phyloP scores from a whole-genome alignment of 2,888 invertebrate species.

The Aplocera efformata region DNA sequence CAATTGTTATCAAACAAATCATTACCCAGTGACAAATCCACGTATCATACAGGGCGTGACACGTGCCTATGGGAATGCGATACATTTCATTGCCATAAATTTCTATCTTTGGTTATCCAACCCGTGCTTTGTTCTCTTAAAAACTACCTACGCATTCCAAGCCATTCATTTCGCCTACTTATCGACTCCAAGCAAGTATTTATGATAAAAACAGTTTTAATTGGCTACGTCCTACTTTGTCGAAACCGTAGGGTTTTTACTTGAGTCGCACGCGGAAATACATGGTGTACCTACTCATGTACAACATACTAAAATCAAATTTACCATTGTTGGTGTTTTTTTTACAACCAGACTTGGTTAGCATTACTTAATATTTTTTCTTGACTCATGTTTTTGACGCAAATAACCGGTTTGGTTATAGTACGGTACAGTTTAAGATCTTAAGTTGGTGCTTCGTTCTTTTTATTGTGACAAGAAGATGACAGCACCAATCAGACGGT shows the following conservation, averaged over 20 bases:
- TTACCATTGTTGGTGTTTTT: too few relatives aligned
- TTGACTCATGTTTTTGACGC: too few relatives aligned
- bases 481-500: too few relatives aligned
- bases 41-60: slow-evolving; percentile 18
- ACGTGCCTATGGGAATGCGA: slow-evolving; percentile 8
- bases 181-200: slow-evolving; percentile 11
- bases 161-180: slow-evolving; percentile 17
- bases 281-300: neutral
- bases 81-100: slow-evolving; percentile 6
- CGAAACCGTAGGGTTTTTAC: neutral
- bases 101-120: slow-evolving; percentile 1
- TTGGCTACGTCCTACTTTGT: neutral
- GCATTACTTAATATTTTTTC: too few relatives aligned
- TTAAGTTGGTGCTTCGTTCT: too few relatives aligned
- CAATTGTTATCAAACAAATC: slow-evolving; percentile 51
- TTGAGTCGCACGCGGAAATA: neutral
- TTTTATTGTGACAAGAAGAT: too few relatives aligned
- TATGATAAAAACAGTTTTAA: slow-evolving; percentile 6
- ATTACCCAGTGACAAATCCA: slow-evolving; percentile 35
- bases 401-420: too few relatives aligned
- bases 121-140: slow-evolving; percentile 8
- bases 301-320: slow-evolving; percentile 11
- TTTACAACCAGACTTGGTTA: too few relatives aligned
- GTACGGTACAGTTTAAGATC: too few relatives aligned
- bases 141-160: slow-evolving; percentile 11